Conservation (phyloP, 2,113 vertebrate genomes). For the Calidris pygmaea region DNA sequence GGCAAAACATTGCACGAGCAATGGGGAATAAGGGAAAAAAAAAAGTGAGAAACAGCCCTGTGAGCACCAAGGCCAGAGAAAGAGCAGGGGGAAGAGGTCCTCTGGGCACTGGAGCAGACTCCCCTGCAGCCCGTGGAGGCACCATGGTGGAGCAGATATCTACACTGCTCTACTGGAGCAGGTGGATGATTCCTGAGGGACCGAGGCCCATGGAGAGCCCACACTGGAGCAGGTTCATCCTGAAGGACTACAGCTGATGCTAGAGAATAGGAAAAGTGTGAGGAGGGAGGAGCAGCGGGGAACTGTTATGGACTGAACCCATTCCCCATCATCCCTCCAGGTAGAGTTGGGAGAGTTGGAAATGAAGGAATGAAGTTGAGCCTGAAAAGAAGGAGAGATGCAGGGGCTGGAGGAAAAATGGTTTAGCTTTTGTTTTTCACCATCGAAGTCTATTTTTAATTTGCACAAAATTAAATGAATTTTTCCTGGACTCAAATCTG, state of each 20-base stretch:
- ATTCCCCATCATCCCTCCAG: neutral
- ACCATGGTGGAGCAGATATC: no score
- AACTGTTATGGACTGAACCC: neutral
- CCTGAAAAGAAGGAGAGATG: neutral
- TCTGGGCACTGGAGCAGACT: neutral
- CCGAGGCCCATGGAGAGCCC: neutral
- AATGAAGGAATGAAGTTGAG: neutral
- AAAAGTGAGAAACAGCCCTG: neutral
- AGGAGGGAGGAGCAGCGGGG: neutral
- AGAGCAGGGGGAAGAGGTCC: neutral
- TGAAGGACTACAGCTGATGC: neutral
- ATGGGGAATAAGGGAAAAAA: neutral
- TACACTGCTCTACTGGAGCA: neutral
- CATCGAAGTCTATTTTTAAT: neutral
- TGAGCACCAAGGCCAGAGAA: neutral
- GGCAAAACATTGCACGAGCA: neutral
- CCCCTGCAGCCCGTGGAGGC: no score
- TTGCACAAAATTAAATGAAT: neutral
- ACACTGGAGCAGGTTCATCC: neutral
- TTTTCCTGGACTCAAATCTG: neutral
- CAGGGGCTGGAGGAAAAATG: neutral
- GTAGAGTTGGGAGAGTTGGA: rapidly evolving
- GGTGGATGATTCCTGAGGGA: neutral
- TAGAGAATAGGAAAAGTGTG: neutral
- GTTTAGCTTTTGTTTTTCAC: neutral